These are phyloP conservation scores for Nymphicus hollandicus DNA, from an alignment of 2,113 vertebrate genomes.

Conservation along the genomic window DNA sequence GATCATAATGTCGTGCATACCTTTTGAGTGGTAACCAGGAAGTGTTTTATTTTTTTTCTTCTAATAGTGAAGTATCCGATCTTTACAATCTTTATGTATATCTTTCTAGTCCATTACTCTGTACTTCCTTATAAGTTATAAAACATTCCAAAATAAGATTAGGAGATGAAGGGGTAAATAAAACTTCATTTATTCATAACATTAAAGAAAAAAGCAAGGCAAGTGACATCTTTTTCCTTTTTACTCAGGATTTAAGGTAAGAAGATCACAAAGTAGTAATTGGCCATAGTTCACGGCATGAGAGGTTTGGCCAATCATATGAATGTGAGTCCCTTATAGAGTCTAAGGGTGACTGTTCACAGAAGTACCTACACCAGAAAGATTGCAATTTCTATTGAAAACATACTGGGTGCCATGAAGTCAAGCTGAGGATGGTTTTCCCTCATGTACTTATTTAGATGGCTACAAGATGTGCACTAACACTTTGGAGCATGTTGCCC, in stretches of 20 bases:
- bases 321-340: not conserved
- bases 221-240: not conserved
- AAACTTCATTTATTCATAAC: not conserved
- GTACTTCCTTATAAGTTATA: not conserved
- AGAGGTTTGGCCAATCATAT: not conserved
- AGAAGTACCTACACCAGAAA: not conserved
- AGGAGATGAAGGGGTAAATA: not conserved
- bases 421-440: not conserved
- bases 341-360: not conserved
- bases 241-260: not conserved
- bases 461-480: not conserved
- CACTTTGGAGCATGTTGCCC: rapidly evolving
- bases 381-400: not conserved
- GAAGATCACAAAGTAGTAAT: not conserved
- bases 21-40: not conserved
- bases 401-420: not conserved
- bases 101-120: not conserved
- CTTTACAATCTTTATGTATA: not conserved
- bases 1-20: not conserved
- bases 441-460: not conserved
- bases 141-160: not conserved
- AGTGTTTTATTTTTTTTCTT: not conserved
- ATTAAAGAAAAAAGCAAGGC: not conserved
- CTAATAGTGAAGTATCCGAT: not conserved
- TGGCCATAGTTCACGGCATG: not conserved